phyloP scores from a whole-genome alignment of 35 echinoderm and acorn worm genomes.

The Apostichopus japonicus region DNA sequence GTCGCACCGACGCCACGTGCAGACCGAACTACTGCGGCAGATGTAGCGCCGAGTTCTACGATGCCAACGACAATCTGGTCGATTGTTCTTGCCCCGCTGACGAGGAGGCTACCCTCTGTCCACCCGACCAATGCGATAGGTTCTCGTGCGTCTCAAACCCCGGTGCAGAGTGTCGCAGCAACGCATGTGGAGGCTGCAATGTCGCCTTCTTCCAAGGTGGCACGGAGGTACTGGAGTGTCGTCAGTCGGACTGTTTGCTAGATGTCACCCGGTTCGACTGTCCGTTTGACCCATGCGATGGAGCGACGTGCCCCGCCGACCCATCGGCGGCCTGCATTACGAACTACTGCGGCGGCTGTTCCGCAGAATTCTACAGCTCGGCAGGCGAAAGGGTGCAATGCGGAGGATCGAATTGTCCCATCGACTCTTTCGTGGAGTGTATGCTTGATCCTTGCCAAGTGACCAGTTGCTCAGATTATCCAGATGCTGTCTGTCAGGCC shows the following conservation, averaged over 20 bases:
- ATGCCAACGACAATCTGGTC: constrained; percentile 39
- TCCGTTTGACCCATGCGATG: constrained; percentile 46
- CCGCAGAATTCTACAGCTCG: constrained; percentile 20
- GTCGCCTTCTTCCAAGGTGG: constrained; percentile 49
- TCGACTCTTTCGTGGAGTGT: background rate
- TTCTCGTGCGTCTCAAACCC: constrained; percentile 23
- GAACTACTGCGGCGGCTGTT: constrained; percentile 63
- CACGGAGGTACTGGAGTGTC: background rate
- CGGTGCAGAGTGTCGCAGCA: constrained; percentile 50
- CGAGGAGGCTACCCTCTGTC: background rate
- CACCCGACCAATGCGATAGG: constrained; percentile 42
- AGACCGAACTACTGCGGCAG: constrained; percentile 65
- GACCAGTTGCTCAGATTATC: constrained; percentile 8
- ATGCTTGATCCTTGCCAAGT: constrained; percentile 35
- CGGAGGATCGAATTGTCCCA: background rate
- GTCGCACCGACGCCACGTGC: constrained; percentile 54
- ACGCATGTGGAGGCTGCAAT: constrained; percentile 62
- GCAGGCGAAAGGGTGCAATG: constrained; percentile 23
- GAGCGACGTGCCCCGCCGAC: background rate
- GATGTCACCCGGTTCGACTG: constrained; percentile 50
- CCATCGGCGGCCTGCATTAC: constrained; percentile 47
- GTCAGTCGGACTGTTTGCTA: background rate
- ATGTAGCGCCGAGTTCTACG: constrained; percentile 71
- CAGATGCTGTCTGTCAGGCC: constrained; percentile 24
- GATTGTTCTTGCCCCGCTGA: constrained; percentile 41